A percentile compares a stretch with the other conserved stretches of the same genome.
Evolutionary conservation across 2,888 invertebrate genomes (phyloP).

Genomic region (Aquatica leii): DNA sequence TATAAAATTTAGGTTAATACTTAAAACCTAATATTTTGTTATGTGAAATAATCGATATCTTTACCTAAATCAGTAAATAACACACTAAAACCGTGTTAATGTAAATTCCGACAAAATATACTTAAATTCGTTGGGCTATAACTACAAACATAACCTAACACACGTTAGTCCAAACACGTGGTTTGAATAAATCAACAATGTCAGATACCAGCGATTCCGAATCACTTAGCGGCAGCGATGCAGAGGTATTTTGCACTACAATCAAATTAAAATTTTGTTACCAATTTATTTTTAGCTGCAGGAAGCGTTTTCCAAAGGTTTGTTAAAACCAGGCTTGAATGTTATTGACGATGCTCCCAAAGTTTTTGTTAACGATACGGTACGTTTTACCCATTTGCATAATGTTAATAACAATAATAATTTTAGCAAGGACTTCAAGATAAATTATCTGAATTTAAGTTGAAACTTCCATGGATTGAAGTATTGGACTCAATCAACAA

Average conservation of each 20-base stretch:
- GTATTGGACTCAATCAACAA: conserved; percentile 79
- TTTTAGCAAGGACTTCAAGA: conserved; percentile 69
- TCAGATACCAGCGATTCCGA: conserved; percentile 49
- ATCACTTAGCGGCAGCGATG: conserved; percentile 49
- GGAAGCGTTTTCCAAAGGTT: conserved; percentile 86
- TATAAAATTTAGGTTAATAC: too few relatives aligned
- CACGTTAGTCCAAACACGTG: not conserved
- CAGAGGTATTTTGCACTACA: conserved; percentile 45
- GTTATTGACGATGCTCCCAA: conserved; percentile 68
- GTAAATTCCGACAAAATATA: too few relatives aligned
- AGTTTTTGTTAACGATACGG: conserved; percentile 75
- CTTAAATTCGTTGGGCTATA: too few relatives aligned
- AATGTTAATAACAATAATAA: not conserved
- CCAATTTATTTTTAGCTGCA: conserved; percentile 72
- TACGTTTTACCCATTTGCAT: conserved; percentile 59
- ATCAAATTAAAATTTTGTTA: not conserved
- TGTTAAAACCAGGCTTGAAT: conserved; percentile 87
- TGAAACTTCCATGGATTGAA: conserved; percentile 86
- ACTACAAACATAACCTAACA: not conserved
- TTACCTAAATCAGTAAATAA: too few relatives aligned
- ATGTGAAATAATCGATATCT: too few relatives aligned
- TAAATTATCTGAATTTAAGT: conserved; percentile 75
- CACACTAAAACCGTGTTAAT: too few relatives aligned
- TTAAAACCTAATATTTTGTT: too few relatives aligned
- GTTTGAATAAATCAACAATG: not conserved